Conservation (phyloP, 2,113 vertebrate species). For the Pterocles burchelli region DNA sequence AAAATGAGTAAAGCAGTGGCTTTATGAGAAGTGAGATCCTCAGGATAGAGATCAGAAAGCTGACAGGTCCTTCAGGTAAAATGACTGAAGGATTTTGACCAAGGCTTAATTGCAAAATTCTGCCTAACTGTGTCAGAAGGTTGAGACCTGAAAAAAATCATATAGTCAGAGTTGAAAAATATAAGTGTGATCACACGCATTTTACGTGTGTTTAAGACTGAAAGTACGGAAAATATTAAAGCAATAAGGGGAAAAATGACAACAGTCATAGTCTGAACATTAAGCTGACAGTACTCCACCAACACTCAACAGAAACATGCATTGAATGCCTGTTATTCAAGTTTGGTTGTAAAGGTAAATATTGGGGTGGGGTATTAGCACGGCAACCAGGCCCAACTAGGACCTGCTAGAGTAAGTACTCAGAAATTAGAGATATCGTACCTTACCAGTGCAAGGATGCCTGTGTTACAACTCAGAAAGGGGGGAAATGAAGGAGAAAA, state of each 20-base stretch:
- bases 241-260: fast-evolving
- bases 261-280: neutral
- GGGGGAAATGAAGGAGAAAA: neutral
- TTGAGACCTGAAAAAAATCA: neutral
- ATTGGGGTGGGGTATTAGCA: neutral
- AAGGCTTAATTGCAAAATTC: neutral
- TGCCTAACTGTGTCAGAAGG: neutral
- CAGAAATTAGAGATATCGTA: neutral
- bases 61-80: neutral
- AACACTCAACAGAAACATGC: neutral
- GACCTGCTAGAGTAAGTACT: neutral
- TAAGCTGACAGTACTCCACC: neutral
- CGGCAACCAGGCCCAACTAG: neutral
- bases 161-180: neutral
- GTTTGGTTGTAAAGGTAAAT: neutral
- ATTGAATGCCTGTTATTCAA: neutral
- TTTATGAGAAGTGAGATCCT: neutral
- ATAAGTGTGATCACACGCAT: neutral
- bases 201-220: neutral
- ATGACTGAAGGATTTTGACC: neutral
- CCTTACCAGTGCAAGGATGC: neutral
- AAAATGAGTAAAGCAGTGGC: neutral
- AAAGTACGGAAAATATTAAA: neutral
- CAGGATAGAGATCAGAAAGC: neutral
- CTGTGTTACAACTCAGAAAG: neutral